Conservation (phyloP, 2,113 vertebrate genomes). For the Bungarus multicinctus region DNA sequence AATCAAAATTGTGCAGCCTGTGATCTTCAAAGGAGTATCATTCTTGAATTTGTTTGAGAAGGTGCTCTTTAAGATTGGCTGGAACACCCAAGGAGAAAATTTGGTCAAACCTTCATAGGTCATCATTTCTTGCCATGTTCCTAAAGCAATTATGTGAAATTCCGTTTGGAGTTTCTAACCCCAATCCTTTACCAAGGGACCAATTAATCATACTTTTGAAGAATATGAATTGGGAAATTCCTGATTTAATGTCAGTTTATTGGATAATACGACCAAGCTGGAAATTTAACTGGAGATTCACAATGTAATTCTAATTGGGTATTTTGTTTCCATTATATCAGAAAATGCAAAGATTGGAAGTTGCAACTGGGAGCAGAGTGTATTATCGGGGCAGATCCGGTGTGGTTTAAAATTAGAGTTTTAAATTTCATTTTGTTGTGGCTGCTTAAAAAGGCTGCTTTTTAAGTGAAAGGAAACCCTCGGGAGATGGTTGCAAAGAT, state of each 20-base stretch:
- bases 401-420: neutral
- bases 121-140: no score
- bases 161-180: neutral
- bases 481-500: neutral
- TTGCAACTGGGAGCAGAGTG: neutral
- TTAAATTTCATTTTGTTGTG: neutral
- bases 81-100: neutral
- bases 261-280: neutral
- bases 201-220: neutral
- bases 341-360: neutral
- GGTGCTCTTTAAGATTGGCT: neutral
- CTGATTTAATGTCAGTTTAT: neutral
- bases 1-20: neutral
- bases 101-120: neutral
- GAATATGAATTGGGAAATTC: neutral
- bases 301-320: neutral
- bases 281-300: neutral
- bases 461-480: neutral
- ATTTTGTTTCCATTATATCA: neutral
- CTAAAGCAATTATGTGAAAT: neutral
- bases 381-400: neutral
- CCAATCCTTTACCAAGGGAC: neutral
- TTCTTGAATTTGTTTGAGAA: conserved; percentile 15
- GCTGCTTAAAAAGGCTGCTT: neutral
- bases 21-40: neutral